Conservation (phyloP, 1,140 invertebrate genomes). For the Ostrea edulis region DNA sequence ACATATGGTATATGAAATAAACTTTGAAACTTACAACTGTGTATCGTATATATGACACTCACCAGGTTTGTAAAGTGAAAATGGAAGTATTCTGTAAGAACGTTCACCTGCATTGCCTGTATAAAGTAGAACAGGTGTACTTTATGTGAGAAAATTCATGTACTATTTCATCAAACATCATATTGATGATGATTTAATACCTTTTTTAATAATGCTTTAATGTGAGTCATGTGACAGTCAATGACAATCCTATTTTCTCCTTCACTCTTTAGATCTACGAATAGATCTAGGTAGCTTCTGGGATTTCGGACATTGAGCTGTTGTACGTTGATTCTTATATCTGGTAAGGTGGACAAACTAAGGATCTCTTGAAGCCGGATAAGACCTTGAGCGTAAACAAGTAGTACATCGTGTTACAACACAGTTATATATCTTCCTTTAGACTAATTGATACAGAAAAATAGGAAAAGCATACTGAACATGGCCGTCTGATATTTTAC, state of each 20-base stretch:
- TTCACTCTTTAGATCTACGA: neutral
- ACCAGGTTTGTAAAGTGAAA: constrained; percentile 9
- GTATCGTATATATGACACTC: neutral
- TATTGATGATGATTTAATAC: neutral
- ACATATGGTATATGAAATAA: no score
- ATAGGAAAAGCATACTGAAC: neutral
- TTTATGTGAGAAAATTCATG: neutral
- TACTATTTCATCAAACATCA: no score
- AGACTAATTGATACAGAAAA: neutral
- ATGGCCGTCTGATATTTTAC: neutral
- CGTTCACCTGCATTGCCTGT: constrained; percentile 11
- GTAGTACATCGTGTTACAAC: no score
- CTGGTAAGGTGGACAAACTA: neutral
- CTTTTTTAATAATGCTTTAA: neutral
- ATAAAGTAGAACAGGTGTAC: neutral
- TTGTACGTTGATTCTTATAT: neutral
- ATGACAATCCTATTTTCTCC: neutral
- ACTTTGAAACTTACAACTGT: no score
- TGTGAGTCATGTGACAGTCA: neutral
- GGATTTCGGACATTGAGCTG: neutral
- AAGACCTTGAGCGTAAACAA: neutral
- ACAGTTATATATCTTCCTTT: no score
- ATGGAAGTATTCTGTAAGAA: neutral
- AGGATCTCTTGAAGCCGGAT: neutral
- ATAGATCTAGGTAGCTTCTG: neutral